Base-by-base conservation (phyloP, 1,140 invertebrate species). In the Colletes gigas region DNA sequence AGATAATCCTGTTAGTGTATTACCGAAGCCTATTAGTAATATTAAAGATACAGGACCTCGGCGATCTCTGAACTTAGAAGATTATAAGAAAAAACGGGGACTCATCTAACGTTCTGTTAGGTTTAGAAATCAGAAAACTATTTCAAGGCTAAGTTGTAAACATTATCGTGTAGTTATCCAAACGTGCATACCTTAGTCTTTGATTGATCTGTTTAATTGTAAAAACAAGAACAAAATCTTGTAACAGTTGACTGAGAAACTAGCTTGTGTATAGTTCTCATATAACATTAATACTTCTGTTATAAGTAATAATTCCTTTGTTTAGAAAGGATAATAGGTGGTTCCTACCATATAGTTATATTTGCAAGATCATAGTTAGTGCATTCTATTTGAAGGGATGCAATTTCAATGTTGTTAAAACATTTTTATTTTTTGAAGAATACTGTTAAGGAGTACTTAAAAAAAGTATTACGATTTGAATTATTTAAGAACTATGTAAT, bases 61-160 rank as follows among this genome's bases (percentile, higher is more conserved):
- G 82, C 93, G 98, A 81, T 98, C 98, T 0, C 93, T 99, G n/a
- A 99, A 99, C 91, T 93, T 99, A 69, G 98, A 99, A 93, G 98
- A 99, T 91, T 99, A 99, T 92, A 99, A 99, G 94, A 99, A 99
- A 93, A 97, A 98, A 91, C 95, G 98, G 83, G 98, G 98, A 71
- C 95, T 99, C 67, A 99, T 99, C 93, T 98, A 96, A 95, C 89
- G 80, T 73, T 88, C 73, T 81, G 63, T 88, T 71, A 57, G 44
- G 19, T 39, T 78, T 76, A 72, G 63, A 78, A 30, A 39, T 78
- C 39, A 39, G 59, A 71, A 83, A 71, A 55, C 50, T 50, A 59
- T 30, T 55, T 19, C 63, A 70, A 85, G 55, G 30, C 57, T 80
- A 83, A 83, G 47, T 79, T 80, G 12, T 66, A 55, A 50, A 72